Evolutionary conservation across 2,113 vertebrate species (phyloP).

Genomic region (Apodemus sylvaticus): DNA sequence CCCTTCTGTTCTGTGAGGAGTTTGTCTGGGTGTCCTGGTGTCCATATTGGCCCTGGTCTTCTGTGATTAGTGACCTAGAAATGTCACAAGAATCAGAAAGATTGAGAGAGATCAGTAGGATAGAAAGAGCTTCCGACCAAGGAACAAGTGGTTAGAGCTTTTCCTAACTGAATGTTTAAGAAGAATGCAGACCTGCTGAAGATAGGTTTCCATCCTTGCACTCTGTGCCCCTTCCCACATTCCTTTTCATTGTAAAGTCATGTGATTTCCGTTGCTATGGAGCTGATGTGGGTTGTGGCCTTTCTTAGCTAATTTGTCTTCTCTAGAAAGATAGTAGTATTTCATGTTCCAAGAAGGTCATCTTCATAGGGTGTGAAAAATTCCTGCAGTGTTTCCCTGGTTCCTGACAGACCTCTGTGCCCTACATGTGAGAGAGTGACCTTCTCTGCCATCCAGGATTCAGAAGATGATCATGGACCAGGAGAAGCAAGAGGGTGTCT

Average conservation of each 20-base stretch:
- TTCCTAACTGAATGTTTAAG: background rate
- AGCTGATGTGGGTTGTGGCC: background rate
- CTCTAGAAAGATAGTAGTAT: background rate
- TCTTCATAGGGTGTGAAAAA: background rate
- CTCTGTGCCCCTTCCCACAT: background rate
- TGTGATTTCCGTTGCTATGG: rapidly evolving
- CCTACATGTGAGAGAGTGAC: background rate
- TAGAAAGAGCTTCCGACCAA: background rate
- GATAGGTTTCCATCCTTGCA: rapidly evolving
- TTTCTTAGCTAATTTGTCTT: background rate
- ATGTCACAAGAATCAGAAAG: background rate
- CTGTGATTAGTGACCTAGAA: background rate
- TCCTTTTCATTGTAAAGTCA: rapidly evolving
- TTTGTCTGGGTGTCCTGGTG: background rate
- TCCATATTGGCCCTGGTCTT: background rate
- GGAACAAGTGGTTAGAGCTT: rapidly evolving
- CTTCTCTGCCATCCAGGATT: slow-evolving; percentile 85
- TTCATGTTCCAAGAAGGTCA: background rate
- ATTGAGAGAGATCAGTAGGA: background rate
- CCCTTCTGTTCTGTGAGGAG: background rate
- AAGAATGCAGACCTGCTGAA: background rate
- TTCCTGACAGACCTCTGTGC: background rate
- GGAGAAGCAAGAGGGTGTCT: slow-evolving; percentile 93
- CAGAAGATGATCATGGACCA: slow-evolving; percentile 96
- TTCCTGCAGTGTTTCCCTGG: background rate